A percentile compares a stretch with the other conserved stretches of the same genome.
phyloP scores from a whole-genome alignment of 23 tunicate species.

The Oikopleura dioica region DNA sequence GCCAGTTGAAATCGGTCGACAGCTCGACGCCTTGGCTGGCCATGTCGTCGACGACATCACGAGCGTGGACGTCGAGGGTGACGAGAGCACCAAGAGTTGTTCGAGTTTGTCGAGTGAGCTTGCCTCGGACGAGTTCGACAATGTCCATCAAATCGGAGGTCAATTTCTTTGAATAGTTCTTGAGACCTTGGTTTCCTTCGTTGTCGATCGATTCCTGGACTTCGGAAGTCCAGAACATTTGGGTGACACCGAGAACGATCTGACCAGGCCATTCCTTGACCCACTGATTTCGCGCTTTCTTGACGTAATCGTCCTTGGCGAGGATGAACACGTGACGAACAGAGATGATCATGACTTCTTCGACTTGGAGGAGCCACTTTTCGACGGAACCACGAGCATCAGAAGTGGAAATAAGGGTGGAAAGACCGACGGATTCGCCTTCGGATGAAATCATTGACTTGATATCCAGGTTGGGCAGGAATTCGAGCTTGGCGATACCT shows the following conservation, averaged over 20 bases:
- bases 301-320: constrained; percentile 54
- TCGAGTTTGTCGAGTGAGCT: constrained; percentile 62
- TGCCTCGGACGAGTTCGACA: constrained; percentile 85
- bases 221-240: constrained; percentile 85
- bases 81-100: constrained; percentile 91
- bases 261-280: constrained; percentile 87
- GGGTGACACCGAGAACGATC: constrained; percentile 67
- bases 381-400: constrained; percentile 86
- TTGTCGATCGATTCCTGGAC: constrained; percentile 48
- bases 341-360: constrained; percentile 59
- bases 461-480: constrained; percentile 83
- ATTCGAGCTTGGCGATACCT: constrained; percentile 81
- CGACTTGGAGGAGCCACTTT: constrained; percentile 91
- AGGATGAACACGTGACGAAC: constrained; percentile 73
- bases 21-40: constrained; percentile 26
- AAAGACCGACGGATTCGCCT: constrained; percentile 54
- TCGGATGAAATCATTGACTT: constrained; percentile 82
- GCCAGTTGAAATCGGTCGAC: constrained; percentile 76
- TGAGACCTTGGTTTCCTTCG: constrained; percentile 46
- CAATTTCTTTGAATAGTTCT: constrained; percentile 34
- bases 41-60: constrained; percentile 87
- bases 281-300: constrained; percentile 43
- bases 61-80: constrained; percentile 94
- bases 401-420: constrained; percentile 72
- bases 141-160: constrained; percentile 15